A percentile compares a stretch with the other conserved stretches of the same genome.
Conservation (phyloP, 2,888 invertebrate species). For the Tineola bisselliella region DNA sequence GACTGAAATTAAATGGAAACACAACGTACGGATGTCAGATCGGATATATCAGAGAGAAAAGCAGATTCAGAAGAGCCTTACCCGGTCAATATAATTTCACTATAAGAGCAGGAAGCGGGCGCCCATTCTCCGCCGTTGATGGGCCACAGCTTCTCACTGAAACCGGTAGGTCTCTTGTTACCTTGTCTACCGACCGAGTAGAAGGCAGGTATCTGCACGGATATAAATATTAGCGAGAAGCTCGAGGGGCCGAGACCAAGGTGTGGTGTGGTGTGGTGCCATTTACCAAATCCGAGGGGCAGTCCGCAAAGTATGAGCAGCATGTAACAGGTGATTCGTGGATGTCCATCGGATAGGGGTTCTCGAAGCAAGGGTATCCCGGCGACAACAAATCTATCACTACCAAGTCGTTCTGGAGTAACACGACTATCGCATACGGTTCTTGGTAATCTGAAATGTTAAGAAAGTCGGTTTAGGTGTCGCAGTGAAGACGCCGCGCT, state of each 20-base stretch:
- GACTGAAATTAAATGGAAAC: conserved; percentile 66
- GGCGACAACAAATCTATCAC: conserved; percentile 95
- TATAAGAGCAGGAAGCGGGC: conserved; percentile 94
- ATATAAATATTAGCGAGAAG: too few relatives aligned
- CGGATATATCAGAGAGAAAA: conserved; percentile 3
- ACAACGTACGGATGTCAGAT: conserved; percentile 14
- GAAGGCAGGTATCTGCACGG: conserved; percentile 80
- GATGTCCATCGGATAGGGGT: conserved; percentile 99
- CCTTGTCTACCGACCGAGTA: conserved; percentile 90
- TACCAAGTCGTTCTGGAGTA: conserved; percentile 97
- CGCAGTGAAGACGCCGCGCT: background rate
- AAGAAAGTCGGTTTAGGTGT: too few relatives aligned
- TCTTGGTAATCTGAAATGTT: conserved; percentile 86
- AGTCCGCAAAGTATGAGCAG: conserved; percentile 96
- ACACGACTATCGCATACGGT: conserved; percentile 96
- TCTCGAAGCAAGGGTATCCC: conserved; percentile 98
- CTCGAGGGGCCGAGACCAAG: too few relatives aligned
- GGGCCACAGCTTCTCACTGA: conserved; percentile 96
- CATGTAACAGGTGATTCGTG: conserved; percentile 99
- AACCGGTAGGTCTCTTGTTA: conserved; percentile 80
- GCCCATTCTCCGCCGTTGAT: conserved; percentile 97
- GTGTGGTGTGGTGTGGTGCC: too few relatives aligned
- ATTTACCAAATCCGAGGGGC: conserved; percentile 92
- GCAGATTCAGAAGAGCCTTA: conserved; percentile 35
- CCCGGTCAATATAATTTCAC: conserved; percentile 99